These are phyloP conservation scores for Asobara japonica DNA, from an alignment of 1,140 invertebrate species.

Conservation along the genomic window DNA sequence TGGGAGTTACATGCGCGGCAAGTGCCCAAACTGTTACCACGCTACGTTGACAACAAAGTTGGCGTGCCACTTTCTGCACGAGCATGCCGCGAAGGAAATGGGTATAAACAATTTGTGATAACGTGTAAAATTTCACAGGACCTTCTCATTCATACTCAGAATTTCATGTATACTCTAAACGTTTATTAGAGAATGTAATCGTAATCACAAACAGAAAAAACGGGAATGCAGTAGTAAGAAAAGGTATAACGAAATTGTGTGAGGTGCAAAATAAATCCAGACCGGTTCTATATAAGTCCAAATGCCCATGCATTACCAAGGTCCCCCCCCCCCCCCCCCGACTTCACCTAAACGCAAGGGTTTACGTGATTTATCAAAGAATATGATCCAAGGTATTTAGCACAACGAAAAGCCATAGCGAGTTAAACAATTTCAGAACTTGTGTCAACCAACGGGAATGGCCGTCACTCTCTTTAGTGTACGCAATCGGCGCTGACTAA, in stretches of 20 bases:
- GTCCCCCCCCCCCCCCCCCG: not conserved
- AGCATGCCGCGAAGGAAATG: too few relatives aligned
- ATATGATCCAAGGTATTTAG: not conserved
- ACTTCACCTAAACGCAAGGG: not conserved
- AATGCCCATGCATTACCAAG: not conserved
- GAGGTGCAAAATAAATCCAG: not conserved
- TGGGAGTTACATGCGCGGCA: too few relatives aligned
- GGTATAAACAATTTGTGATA: too few relatives aligned
- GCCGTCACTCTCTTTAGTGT: not conserved
- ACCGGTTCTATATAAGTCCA: not conserved
- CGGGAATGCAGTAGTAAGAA: not conserved
- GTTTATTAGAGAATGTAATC: not conserved
- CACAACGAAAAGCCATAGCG: not conserved
- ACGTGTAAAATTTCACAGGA: too few relatives aligned
- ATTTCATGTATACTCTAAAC: too few relatives aligned
- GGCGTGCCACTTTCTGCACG: too few relatives aligned
- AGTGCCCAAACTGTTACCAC: too few relatives aligned
- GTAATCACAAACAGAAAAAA: not conserved
- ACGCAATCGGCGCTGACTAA: not conserved
- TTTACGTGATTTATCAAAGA: not conserved
- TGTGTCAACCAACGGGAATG: not conserved
- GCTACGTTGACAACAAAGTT: too few relatives aligned
- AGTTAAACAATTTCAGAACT: not conserved
- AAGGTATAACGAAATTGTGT: not conserved
- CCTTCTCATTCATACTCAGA: too few relatives aligned